Evolutionary conservation across 2,888 invertebrate species (phyloP), one percentile per base, ranked within the genome.

Genomic region (Hirtodrosophila cameraria): DNA sequence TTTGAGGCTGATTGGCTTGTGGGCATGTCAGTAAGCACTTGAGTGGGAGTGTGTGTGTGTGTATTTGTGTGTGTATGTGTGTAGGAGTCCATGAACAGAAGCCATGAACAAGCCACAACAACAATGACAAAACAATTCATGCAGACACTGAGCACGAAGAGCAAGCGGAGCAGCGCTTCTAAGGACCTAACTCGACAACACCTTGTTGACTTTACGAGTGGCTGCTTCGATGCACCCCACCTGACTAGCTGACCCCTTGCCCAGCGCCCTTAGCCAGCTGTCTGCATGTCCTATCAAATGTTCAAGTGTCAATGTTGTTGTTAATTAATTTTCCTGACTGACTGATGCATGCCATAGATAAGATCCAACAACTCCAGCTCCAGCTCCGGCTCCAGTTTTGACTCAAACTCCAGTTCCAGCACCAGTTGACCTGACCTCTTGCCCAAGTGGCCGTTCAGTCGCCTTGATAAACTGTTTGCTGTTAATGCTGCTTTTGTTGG

Each of bases 231-330:
- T 2, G 1, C 28, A 11, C 23, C 18, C 28, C 9, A 3, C 43
- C 18, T 27, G n/a, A n/a, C 16, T 11, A 28, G 2, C 11, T 8
- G n/a, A 2, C n/a, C 9, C 23, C 3, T 8, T 2, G 1, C 6
- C 13, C 7, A 4, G 2, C 5, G 4, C 23, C 1, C 8, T 16
- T 46, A 52, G 15, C 36, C 49, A 45, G 61, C 57, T 72, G 73
- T 63, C 76, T 64, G 70, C 65, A 65, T 66, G 61, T 67, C 59
- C 65, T 75, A 75, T 79, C 70, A 68, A 83, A 79, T 76, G 74
- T 70, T 84, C 86, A 80, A 87, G 83, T 87, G 83, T 85, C 86
- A 80, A 86, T 87, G 83, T 83, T 84, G 77, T 74, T 87, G 83
- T 87, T 84, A 87, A 84, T 84, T 84, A 84, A 84, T 87, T 84